Evolutionary conservation across 2,113 vertebrate genomes (phyloP).

Genomic region (Lasiurus borealis): DNA sequence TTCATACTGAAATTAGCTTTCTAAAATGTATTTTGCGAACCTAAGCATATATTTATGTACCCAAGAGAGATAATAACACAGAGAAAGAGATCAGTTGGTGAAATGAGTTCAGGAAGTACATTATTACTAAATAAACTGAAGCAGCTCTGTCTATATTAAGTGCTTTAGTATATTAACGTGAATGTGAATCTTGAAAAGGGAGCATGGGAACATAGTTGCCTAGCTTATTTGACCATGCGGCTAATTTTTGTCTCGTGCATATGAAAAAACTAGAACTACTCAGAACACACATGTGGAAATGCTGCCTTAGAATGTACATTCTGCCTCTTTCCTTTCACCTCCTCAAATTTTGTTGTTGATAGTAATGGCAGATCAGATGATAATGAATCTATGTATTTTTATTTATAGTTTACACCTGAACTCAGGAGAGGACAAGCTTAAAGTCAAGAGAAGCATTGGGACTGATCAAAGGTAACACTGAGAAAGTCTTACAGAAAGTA

Average conservation of each 20-base stretch:
- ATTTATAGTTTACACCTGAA: conserved; percentile 83
- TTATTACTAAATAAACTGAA: neutral
- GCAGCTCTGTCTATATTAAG: neutral
- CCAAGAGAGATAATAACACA: neutral
- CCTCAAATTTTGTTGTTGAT: neutral
- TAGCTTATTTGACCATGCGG: neutral
- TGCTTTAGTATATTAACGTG: neutral
- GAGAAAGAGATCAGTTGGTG: neutral
- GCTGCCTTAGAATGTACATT: neutral
- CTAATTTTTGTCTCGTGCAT: neutral
- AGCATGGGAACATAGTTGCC: neutral
- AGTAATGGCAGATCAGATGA: neutral
- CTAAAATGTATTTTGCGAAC: neutral
- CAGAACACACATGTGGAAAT: neutral
- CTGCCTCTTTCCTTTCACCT: neutral
- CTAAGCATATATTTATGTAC: neutral
- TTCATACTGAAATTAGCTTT: neutral
- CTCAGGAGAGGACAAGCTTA: conserved; percentile 76
- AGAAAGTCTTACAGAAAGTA: neutral
- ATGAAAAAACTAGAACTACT: neutral
- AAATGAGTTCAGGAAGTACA: neutral
- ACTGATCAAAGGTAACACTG: conserved; percentile 84
- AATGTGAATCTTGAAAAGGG: neutral
- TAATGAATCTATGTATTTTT: conserved; percentile 41
- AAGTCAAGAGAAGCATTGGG: conserved; percentile 85